A percentile compares a stretch with the other conserved stretches of the same genome.
phyloP scores from a whole-genome alignment of 2,797 vertebrate species.

The Acanthurus tractus region DNA sequence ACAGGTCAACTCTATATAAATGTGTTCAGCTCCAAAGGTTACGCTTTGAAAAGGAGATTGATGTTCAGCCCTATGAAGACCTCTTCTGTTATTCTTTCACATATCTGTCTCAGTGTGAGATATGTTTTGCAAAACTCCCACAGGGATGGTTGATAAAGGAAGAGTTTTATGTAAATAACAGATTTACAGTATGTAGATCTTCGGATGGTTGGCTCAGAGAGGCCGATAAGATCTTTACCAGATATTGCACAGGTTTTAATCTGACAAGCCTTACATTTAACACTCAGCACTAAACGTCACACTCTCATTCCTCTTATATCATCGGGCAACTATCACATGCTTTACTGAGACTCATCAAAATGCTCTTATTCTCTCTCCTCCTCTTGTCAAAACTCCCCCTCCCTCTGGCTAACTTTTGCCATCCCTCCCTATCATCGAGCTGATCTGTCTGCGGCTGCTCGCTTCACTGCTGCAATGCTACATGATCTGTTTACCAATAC shows the following conservation, averaged over 20 bases:
- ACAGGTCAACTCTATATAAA: conserved; percentile 66
- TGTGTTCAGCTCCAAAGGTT: conserved; percentile 29
- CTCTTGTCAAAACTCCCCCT: conserved; percentile 14
- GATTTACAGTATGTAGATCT: conserved; percentile 44
- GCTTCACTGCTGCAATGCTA: conserved; percentile 68
- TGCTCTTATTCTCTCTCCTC: conserved; percentile 10
- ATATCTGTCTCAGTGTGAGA: conserved; percentile 47
- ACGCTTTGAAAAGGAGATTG: conserved; percentile 55
- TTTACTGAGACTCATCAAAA: neutral
- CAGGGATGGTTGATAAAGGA: conserved; percentile 40
- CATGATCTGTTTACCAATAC: conserved; percentile 80
- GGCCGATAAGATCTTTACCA: conserved; percentile 25
- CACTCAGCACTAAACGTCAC: neutral
- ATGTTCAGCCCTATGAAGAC: conserved; percentile 43
- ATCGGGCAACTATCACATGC: neutral
- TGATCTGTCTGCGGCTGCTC: conserved; percentile 44
- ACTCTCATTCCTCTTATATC: conserved; percentile 16
- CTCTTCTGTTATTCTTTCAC: conserved; percentile 49
- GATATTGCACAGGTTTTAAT: conserved; percentile 15
- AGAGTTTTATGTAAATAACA: conserved; percentile 43
- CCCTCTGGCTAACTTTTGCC: conserved; percentile 6
- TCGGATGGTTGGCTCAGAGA: conserved; percentile 29
- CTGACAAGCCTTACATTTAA: conserved; percentile 7
- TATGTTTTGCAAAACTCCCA: conserved; percentile 44
- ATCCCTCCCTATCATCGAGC: conserved; percentile 32